Evolutionary conservation across 2,888 invertebrate genomes (phyloP), one percentile per base, ranked within the genome.

Genomic region (Balanococcus diminutus): DNA sequence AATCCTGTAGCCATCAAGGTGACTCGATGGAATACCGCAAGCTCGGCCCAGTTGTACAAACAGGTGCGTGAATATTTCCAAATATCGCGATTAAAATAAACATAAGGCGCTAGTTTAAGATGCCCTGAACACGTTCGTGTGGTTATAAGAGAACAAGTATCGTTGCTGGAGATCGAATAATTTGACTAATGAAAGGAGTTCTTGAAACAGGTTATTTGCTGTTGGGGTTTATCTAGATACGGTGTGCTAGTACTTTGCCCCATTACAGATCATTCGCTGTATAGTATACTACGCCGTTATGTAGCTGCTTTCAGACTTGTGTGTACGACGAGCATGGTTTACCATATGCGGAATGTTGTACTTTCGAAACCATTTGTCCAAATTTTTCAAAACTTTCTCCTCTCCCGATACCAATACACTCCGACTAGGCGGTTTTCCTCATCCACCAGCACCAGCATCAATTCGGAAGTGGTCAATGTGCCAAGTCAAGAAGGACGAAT

Each of bases 181-280:
- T 84, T 84, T 84, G 84, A 84, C 84, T 84, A 84, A 84, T 84
- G 84, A 84, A 84, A 84, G 84, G 75, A 84, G 84, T 84, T 84
- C 72, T 84, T 42, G 84, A 84, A 84, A 84, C 84, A 84, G 84
- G 84, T 84, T 84, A 84, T 84, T 72, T 72, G 84, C 84, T 84
- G 84, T 84, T 51, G 84, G 84, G 84, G 84, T 72, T 84, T 75
- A 72, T 84, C 51, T 51, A 75, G 75, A 75, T 75, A 32, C 75
- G 75, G 32, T 32, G 75, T 83, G 72, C 72, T 22, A 61, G 83
- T 83, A 31, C 25, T 51, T 82, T 46, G 82, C 75, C 72, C 67
- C 75, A 46, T 39, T 75, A 84, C 72, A 75, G 84, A 84, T 75
- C 42, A 75, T 42, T 75, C 61, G 16, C 14, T 14, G 72, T 36